These are phyloP conservation scores for Troglohyphantes excavatus DNA, from an alignment of 2,888 invertebrate species.

Conservation along the genomic window DNA sequence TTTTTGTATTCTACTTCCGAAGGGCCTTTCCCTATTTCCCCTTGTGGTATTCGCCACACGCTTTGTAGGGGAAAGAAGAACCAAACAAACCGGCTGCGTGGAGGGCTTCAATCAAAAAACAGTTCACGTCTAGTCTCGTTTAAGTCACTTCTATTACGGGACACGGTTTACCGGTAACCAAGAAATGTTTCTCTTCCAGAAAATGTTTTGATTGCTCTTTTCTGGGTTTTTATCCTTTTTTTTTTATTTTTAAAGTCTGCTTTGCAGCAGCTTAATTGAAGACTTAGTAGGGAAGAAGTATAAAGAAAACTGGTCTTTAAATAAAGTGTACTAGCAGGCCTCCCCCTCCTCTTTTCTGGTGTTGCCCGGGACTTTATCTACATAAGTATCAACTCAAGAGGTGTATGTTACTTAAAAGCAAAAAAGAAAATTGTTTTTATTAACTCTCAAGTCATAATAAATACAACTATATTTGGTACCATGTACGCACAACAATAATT, in stretches of 20 bases:
- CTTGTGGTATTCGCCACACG: conserved; percentile 33
- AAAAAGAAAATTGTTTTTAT: no score
- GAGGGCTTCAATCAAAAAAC: conserved; percentile 44
- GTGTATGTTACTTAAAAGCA: no score
- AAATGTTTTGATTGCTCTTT: conserved; percentile 19
- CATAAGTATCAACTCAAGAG: no score
- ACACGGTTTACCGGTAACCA: conserved; percentile 28
- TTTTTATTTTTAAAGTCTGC: background rate
- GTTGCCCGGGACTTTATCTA: no score
- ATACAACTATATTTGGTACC: no score
- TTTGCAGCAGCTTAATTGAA: conserved; percentile 24
- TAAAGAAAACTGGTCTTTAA: background rate
- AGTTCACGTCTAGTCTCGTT: conserved; percentile 55
- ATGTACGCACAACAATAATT: no score
- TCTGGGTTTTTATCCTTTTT: background rate
- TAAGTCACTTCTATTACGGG: conserved; percentile 46
- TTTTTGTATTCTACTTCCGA: conserved; percentile 43
- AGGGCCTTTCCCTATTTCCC: background rate
- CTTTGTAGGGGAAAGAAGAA: background rate
- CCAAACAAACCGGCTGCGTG: conserved; percentile 36
- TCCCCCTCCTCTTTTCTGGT: no score
- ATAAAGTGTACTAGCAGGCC: no score
- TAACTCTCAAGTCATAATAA: no score
- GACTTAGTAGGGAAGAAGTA: background rate
- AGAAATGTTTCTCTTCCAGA: conserved; percentile 42